These are phyloP conservation scores for Castor canadensis DNA, from an alignment of 2,113 vertebrate species.

Conservation along the genomic window DNA sequence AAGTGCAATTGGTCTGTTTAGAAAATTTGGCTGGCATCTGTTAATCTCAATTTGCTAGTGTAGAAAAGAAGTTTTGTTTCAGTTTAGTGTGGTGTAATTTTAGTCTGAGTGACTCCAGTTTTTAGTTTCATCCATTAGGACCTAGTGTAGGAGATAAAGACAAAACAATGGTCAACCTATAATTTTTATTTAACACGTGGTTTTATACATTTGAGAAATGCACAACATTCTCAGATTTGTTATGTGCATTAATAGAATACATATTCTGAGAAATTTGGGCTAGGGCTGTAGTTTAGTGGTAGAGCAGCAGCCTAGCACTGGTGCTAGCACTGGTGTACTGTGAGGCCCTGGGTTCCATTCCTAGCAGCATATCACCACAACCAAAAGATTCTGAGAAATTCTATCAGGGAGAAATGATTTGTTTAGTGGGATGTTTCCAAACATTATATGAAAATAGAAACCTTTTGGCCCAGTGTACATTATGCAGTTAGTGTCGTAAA, in stretches of 20 bases:
- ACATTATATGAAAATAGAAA: neutral
- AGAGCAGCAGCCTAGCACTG: too few relatives aligned
- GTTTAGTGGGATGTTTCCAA: neutral
- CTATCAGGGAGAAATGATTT: neutral
- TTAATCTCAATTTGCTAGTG: neutral
- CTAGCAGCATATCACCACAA: too few relatives aligned
- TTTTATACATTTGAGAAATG: constrained; percentile 10
- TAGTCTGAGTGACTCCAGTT: neutral
- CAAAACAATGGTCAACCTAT: neutral
- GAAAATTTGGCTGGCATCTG: neutral
- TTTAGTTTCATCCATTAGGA: neutral
- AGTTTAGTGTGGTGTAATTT: neutral
- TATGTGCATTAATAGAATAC: neutral
- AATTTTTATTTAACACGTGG: neutral
- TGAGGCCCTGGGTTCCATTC: too few relatives aligned
- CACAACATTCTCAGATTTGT: neutral
- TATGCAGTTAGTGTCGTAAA: neutral
- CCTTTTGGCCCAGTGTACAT: neutral
- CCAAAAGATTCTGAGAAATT: neutral
- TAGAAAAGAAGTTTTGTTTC: neutral
- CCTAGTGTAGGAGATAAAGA: neutral
- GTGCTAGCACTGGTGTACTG: too few relatives aligned
- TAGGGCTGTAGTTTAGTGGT: too few relatives aligned
- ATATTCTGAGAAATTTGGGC: neutral
- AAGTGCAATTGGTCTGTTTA: neutral